These are phyloP conservation scores for Siniperca undulata DNA, from an alignment of 2,797 vertebrate species.

Conservation along the genomic window DNA sequence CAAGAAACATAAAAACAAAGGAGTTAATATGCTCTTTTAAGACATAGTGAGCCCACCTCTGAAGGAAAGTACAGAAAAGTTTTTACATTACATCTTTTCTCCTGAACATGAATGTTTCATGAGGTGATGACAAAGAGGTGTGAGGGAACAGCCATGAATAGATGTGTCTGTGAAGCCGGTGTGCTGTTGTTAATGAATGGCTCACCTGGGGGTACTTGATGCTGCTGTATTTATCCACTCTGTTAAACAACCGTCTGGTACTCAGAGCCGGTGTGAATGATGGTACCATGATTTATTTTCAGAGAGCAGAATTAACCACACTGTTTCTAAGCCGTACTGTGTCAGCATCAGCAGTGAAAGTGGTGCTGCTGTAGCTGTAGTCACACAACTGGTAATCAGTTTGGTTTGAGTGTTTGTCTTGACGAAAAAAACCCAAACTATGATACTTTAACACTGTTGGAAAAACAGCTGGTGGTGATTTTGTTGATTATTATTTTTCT, in stretches of 20 bases:
- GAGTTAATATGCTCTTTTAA: not conserved
- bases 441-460: not conserved
- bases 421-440: not conserved
- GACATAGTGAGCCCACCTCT: not conserved
- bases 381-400: not conserved
- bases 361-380: not conserved
- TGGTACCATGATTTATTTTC: constrained; percentile 43
- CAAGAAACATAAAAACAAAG: not conserved
- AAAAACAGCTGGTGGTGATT: not conserved
- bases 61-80: constrained; percentile 26
- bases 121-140: constrained; percentile 58
- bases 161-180: constrained; percentile 55
- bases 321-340: not conserved
- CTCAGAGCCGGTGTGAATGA: constrained; percentile 51
- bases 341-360: not conserved
- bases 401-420: not conserved
- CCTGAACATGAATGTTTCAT: constrained; percentile 62
- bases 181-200: constrained; percentile 49
- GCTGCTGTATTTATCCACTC: constrained; percentile 53
- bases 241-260: constrained; percentile 55
- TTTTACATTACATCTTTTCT: constrained; percentile 37
- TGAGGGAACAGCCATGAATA: constrained; percentile 64
- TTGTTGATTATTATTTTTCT: not conserved
- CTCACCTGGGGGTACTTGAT: constrained; percentile 52
- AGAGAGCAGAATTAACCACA: constrained; percentile 41